These are phyloP conservation scores for Tromatobia lineatoria DNA, from an alignment of 2,888 invertebrate species.

Conservation along the genomic window DNA sequence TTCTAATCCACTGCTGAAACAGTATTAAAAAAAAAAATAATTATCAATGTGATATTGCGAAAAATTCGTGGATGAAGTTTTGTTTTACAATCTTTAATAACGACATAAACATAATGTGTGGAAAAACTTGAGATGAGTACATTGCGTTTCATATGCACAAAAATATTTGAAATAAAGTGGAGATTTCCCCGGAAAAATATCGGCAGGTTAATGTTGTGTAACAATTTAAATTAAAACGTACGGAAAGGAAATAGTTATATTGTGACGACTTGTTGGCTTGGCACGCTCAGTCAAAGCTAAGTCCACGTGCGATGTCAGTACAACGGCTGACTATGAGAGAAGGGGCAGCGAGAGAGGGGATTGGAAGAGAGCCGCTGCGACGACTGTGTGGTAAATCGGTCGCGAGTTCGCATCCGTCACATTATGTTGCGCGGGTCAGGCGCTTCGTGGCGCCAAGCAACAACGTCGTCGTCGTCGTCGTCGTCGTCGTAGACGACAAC, in stretches of 20 bases:
- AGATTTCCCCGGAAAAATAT: no score
- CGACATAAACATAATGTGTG: no score
- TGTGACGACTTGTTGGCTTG: constrained; percentile 56
- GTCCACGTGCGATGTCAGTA: constrained; percentile 19
- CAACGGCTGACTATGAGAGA: constrained; percentile 12
- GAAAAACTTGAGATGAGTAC: no score
- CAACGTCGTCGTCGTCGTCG: constrained; percentile 68
- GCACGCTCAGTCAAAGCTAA: constrained; percentile 44
- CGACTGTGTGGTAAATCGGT: constrained; percentile 65
- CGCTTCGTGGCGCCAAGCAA: constrained; percentile 79
- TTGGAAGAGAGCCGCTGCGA: constrained; percentile 44
- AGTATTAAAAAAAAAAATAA: no score
- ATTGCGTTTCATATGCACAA: no score
- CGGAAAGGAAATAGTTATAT: constrained; percentile 38
- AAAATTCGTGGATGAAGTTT: no score
- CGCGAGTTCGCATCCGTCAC: constrained; percentile 73
- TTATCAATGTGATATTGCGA: no score
- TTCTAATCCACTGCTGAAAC: no score
- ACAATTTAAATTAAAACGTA: no score
- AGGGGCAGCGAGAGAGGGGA: neutral
- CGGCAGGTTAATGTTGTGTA: no score
- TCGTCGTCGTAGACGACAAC: constrained; percentile 44
- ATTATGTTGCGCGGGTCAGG: constrained; percentile 78
- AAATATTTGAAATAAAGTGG: no score
- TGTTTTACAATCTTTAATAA: no score